Conservation (phyloP, 2,888 invertebrate species). For the Mellilla xanthometata region DNA sequence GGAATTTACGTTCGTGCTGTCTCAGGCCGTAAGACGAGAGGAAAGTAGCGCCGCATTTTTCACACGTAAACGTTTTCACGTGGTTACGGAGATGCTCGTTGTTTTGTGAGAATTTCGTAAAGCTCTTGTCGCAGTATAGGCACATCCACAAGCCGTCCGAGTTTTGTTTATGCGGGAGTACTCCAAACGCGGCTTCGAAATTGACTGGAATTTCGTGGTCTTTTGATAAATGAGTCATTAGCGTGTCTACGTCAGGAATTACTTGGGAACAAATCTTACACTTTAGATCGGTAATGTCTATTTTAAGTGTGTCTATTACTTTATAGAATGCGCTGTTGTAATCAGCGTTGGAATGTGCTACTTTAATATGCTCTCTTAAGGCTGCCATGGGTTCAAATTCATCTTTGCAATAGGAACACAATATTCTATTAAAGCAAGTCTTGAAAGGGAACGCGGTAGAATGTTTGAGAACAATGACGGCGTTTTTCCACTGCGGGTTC, state of each 20-base stretch:
- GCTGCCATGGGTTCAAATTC: conserved; percentile 69
- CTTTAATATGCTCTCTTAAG: conserved; percentile 63
- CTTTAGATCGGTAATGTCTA: conserved; percentile 68
- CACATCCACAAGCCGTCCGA: conserved; percentile 66
- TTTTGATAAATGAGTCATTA: conserved; percentile 65
- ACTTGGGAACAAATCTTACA: conserved; percentile 61
- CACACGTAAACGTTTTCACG: conserved; percentile 70
- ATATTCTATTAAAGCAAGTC: conserved; percentile 72
- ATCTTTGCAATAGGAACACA: conserved; percentile 74
- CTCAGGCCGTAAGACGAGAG: conserved; percentile 65
- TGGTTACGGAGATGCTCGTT: conserved; percentile 69
- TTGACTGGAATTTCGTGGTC: conserved; percentile 63
- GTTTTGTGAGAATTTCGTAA: conserved; percentile 67
- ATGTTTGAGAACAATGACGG: conserved; percentile 67
- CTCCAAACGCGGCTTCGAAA: conserved; percentile 68
- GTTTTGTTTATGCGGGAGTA: conserved; percentile 67
- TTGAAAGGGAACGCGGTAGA: conserved; percentile 74
- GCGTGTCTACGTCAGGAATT: conserved; percentile 55
- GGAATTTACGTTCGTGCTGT: conserved; percentile 70
- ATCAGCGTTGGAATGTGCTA: conserved; percentile 61
- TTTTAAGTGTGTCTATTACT: conserved; percentile 68
- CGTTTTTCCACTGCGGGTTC: conserved; percentile 75
- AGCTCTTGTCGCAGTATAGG: conserved; percentile 68
- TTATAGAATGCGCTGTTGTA: conserved; percentile 74
- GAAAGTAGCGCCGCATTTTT: conserved; percentile 71